Evolutionary conservation across 2,797 vertebrate species (phyloP), one percentile per base, ranked within the genome.

Genomic region (Harpagifer antarcticus): DNA sequence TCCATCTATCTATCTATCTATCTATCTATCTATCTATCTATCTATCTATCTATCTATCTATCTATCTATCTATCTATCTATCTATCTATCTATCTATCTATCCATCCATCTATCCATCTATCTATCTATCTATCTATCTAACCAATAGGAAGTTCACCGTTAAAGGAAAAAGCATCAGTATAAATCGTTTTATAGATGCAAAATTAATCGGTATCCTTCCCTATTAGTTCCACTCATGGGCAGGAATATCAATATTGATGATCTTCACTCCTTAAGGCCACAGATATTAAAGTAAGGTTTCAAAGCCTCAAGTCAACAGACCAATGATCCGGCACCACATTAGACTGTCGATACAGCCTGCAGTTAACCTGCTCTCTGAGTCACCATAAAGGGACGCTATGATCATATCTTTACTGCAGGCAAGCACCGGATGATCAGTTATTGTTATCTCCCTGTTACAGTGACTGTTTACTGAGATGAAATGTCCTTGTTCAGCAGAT

Each of bases 341-440:
- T n/a, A 7, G 42, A 61, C 50, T 15, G 65, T 17, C 69, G 54
- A 55, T 68, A 72, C 15, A 40, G 58, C 16, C 78, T 45, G 54
- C 68, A 65, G 69, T 74, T 78, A 55, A 70, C 65, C 66, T 66
- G 54, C 54, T 68, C 31, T 70, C 55, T 53, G 49, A 66, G 31
- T 77, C 74, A 45, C 64, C 57, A 78, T 57, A 54, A 72, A 76
- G 61, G 40, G 37, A 84, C 54, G 33, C 52, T 61, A 55, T 60
- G 55, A 83, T 84, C 66, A 68, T 83, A 76, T 87, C 82, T 72
- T 76, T 56, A 74, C 65, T 82, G 57, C 68, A 50, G 80, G 71
- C 76, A 11, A 69, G 66, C 1, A 10, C 27, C 43, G 65, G 55
- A 75, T 64, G 67, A 84, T 83, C 76, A 68, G 72, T 86, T 82